Evolutionary conservation across 2,888 invertebrate genomes (phyloP), one percentile per base, ranked within the genome.

Genomic region (Leptinotarsa peninsularis): DNA sequence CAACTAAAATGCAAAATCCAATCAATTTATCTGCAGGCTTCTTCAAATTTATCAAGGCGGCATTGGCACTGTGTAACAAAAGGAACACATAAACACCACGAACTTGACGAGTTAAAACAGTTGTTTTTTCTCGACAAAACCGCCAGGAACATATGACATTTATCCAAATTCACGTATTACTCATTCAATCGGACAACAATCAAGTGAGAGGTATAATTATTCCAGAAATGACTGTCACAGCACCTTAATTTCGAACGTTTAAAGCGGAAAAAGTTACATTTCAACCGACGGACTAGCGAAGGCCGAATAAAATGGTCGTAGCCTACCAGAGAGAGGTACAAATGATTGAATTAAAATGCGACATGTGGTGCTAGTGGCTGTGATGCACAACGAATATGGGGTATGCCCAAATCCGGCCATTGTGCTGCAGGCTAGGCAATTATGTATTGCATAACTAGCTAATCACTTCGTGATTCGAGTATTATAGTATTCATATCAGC

Each of bases 311-410:
- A 63, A 63, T 43, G 63, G 18, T 58, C 3, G 58, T n/a, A 63
- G 63, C 17, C 5, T 33, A 63, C 63, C 63, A 17, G 58, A 58
- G 58, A 58, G 58, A 58, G 58, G 58, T 58, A 58, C 33, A 63
- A 63, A 63, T 63, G 63, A 63, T n/a, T 63, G 63, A 63, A 63
- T 63, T 63, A 63, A 63, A 63, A 63, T 63, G 63, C 63, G 33
- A 63, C 43, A 43, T 63, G 63, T 63, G 63, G 63, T 63, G 63
- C 33, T 63, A 7, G 58, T 33, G 63, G n/a, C 52, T 15, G 52
- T 17, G 63, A 63, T 63, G 63, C 63, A 63, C 63, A 63, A 33
- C 17, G 17, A 18, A 54, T 54, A 17, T 58, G 58, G 58, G 14
- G 23, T 63, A 33, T 63, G 63, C 63, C 63, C 63, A 63, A 63